Evolutionary conservation across 2,888 invertebrate genomes (phyloP), one percentile per base, ranked within the genome.

Genomic region (Drosophila cognata): DNA sequence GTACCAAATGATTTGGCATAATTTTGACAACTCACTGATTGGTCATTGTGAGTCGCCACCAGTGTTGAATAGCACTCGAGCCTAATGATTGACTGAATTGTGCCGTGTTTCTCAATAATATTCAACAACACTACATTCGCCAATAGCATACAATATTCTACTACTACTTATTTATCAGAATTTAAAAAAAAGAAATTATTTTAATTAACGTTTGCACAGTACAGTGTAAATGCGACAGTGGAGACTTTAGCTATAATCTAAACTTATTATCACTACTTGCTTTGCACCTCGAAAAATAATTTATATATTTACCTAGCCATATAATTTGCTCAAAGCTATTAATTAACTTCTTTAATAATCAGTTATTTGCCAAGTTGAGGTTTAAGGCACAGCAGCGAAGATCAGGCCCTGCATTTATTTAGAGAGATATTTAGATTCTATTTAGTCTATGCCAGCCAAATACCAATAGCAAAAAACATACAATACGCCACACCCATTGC

Each of bases 11-110:
- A 71, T 71, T 11, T 21, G 21, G 71, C 71, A 36, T 6, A 31
- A 55, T 70, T 58, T 71, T 13, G 53, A 55, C 38, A 55, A 55
- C 41, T 61, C 48, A 71, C 50, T 51, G 68, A 68, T 69, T 69
- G 68, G 50, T 68, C 68, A 69, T 69, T 68, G 70, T 51, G 69
- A 57, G 41, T 43, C n/a, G 35, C 29, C 43, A 21, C 13, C 21
- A 35, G 8, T 8, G 21, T 11, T 2, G 21, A 36, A 21, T 6
- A 13, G 13, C 63, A 64, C 60, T 60, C n/a, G 41, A 43, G 16
- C 36, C 71, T 58, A 69, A 69, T 69, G 69, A 69, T 36, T 53
- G 29, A 58, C 46, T 53, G 46, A 25, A 38, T 25, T 62, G 55
- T 56, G 25, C 51, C 36, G 31, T 7, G 35, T 5, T 46, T 25